Conservation (phyloP, 2,888 invertebrate genomes). For the Clivina fossor region DNA sequence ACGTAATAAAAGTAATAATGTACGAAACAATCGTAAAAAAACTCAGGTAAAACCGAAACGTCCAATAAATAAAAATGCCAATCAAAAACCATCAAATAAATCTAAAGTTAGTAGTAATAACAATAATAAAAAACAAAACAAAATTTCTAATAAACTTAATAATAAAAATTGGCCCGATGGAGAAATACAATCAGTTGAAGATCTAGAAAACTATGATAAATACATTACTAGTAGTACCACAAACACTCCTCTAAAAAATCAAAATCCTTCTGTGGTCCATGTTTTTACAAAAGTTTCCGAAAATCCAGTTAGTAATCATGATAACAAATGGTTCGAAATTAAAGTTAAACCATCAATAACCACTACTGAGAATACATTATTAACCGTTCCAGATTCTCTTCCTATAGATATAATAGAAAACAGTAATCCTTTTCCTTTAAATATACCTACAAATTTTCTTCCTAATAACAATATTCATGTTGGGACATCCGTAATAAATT, state of each 20-base stretch:
- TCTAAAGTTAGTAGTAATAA: not conserved
- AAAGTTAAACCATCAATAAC: slow-evolving; percentile 9
- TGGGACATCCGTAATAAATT: slow-evolving; percentile 7
- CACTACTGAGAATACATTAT: not conserved
- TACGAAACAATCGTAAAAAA: not conserved
- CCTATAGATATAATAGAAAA: slow-evolving; percentile 25
- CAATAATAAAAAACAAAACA: slow-evolving; percentile 5
- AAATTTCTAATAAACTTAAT: not conserved
- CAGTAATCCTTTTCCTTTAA: slow-evolving; percentile 26
- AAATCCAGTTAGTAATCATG: slow-evolving; percentile 13
- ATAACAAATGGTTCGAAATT: slow-evolving; percentile 21
- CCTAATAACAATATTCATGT: slow-evolving; percentile 11
- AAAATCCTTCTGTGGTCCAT: slow-evolving; percentile 9
- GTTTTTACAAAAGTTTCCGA: slow-evolving; percentile 23
- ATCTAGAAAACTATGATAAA: slow-evolving; percentile 16
- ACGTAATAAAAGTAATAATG: slow-evolving; percentile 2
- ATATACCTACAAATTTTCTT: not conserved
- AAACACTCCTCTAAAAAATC: slow-evolving; percentile 6
- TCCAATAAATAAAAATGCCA: slow-evolving; percentile 17
- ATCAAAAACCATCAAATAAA: slow-evolving; percentile 7
- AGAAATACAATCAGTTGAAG: slow-evolving; percentile 11
- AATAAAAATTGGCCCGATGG: slow-evolving; percentile 22
- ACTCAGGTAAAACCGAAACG: not conserved
- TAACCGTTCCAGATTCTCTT: not conserved
- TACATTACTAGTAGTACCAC: slow-evolving; percentile 9